Conservation (phyloP, 2,113 vertebrate species). For the Sylvilagus bachmani region DNA sequence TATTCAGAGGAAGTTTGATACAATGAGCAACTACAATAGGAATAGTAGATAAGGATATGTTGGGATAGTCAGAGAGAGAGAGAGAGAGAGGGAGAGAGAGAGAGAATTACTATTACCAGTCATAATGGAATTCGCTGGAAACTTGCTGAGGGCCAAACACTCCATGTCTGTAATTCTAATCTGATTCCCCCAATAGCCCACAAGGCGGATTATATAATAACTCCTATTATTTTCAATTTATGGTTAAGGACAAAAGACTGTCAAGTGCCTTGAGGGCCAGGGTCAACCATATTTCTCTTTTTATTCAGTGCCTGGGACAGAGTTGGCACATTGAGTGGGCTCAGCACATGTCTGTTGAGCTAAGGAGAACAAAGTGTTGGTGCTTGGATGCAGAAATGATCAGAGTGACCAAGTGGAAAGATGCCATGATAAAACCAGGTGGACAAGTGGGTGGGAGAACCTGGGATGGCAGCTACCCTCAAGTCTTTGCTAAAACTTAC, state of each 20-base stretch:
- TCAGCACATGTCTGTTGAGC: neutral
- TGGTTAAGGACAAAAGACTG: neutral
- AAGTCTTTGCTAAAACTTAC: neutral
- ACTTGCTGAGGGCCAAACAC: neutral
- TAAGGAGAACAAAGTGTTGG: neutral
- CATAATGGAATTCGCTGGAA: neutral
- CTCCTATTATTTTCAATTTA: neutral
- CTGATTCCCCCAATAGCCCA: neutral
- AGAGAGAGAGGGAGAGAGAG: too few species aligned
- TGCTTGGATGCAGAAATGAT: neutral
- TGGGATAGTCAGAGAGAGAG: neutral
- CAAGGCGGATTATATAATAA: too few species aligned
- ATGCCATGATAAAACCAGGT: neutral
- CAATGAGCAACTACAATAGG: neutral
- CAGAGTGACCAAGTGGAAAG: neutral
- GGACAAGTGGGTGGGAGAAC: neutral
- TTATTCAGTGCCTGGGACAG: neutral
- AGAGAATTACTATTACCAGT: neutral
- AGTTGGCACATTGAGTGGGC: neutral
- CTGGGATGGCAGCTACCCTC: neutral
- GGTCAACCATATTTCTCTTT: neutral
- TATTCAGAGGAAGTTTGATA: neutral
- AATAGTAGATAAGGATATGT: slow-evolving; percentile 7
- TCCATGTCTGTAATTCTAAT: neutral
- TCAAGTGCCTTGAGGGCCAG: neutral